These are phyloP conservation scores for Plusia festucae DNA, from an alignment of 2,888 invertebrate genomes.

Conservation along the genomic window DNA sequence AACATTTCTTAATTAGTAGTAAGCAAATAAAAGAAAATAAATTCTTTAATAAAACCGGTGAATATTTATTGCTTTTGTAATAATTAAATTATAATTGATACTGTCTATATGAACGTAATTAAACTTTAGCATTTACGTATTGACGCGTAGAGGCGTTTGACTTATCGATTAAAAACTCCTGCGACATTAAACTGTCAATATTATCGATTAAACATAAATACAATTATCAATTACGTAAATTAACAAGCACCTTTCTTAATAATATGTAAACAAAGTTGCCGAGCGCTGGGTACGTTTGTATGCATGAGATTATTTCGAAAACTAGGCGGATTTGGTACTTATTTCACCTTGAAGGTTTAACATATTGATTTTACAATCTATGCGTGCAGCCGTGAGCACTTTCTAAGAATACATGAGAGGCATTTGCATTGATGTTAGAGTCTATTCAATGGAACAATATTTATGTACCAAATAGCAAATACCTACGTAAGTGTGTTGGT, in stretches of 20 bases:
- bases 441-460: constrained; percentile 3
- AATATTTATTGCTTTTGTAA: constrained; percentile 40
- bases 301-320: background rate
- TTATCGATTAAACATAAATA: constrained; percentile 49
- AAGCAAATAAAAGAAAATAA: constrained; percentile 37
- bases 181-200: constrained; percentile 31
- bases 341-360: constrained; percentile 1
- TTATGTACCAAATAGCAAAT: background rate
- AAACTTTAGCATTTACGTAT: constrained; percentile 29
- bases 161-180: constrained; percentile 44
- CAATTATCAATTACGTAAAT: constrained; percentile 36
- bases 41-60: constrained; percentile 30
- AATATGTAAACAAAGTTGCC: constrained; percentile 1
- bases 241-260: constrained; percentile 28
- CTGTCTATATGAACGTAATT: constrained; percentile 25
- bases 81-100: constrained; percentile 54
- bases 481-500: background rate
- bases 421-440: background rate
- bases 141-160: constrained; percentile 43
- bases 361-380: constrained; percentile 6
- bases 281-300: constrained; percentile 1
- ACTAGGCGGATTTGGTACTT: constrained; percentile 5
- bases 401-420: constrained; percentile 9
- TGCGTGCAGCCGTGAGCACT: background rate
- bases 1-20: constrained; percentile 45